Base-by-base conservation (phyloP, 2,888 invertebrate genomes). In the Eupithecia inturbata region DNA sequence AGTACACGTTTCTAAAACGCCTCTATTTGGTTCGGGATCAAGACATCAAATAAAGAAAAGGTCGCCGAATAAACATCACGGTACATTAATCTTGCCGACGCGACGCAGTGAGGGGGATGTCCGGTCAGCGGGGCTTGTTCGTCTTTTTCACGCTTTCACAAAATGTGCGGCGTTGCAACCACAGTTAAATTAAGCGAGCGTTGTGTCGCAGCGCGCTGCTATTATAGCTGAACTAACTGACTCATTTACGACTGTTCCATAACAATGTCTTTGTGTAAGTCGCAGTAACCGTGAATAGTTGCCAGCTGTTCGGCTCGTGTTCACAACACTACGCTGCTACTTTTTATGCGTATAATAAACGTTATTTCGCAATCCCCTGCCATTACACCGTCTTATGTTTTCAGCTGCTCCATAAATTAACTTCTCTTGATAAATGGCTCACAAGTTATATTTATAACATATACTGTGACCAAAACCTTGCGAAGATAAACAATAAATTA, bases 31-130 rank as follows among this genome's bases (percentile, higher is more conserved):
- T 70, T 49, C 67, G 41, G 70, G 63, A 74, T 70, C 68, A 70
- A 74, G 70, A 71, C 70, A 74, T 74, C 74, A 74, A 74, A 74
- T 74, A 71, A 74, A 74, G 57, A 67, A 71, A 67, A 71, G 67
- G 67, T 71, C 71, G 41, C 67, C 14, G 60, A 70, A 57, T 60
- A 67, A 49, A 68, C 73, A 67, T 73, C 70, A 62, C 70, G 74
- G 67, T 36, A 70, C 73, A 73, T 73, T 70, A 70, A 73, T 73
- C 73, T 60, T 67, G 39, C 36, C 36, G 36, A 16, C 14, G 66
- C 36, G 36, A 16, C 14, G 66, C 66, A 19, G 62, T 19, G 62
- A 16, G 62, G 39, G 39, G 22, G 22, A 22, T 6, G 22, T 36
- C 64, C 36, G 66, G 66, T 16, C 64, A 41, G 10, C 3, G 12